Evolutionary conservation across 2,113 vertebrate genomes (phyloP).

Genomic region (Oxyruncus cristatus): DNA sequence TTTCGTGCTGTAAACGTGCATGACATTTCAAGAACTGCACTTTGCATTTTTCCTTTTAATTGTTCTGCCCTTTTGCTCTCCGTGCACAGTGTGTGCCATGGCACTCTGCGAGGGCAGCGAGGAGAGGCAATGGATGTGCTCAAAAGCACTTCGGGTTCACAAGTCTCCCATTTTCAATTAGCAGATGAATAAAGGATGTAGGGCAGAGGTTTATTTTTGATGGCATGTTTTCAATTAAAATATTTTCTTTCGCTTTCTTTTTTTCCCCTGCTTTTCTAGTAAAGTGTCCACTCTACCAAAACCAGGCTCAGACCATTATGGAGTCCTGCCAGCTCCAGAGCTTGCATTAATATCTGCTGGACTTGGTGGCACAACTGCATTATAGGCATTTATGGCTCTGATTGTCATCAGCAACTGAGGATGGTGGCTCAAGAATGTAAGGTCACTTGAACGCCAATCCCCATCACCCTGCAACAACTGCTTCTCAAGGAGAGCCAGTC

Average conservation of each 20-base stretch:
- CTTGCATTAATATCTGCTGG: background rate
- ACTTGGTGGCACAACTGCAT: background rate
- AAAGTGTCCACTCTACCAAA: background rate
- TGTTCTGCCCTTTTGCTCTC: slow-evolving; percentile 20
- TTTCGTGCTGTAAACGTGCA: slow-evolving; percentile 18
- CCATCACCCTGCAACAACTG: background rate
- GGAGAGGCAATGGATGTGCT: background rate
- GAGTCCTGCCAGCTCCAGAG: background rate
- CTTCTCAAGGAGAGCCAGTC: background rate
- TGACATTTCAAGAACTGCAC: slow-evolving; percentile 29
- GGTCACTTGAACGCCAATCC: background rate
- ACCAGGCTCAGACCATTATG: background rate
- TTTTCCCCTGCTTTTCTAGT: background rate
- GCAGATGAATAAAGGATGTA: background rate
- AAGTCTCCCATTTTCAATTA: background rate
- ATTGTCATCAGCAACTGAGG: background rate
- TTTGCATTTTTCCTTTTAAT: slow-evolving; percentile 22
- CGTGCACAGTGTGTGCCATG: background rate
- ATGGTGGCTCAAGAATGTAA: background rate
- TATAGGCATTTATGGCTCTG: background rate
- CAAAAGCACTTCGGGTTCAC: background rate
- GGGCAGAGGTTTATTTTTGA: background rate
- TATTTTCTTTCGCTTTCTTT: background rate
- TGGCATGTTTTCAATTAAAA: background rate
- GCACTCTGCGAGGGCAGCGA: background rate